Conservation (phyloP, 2,113 vertebrate species). For the Antennarius striatus region DNA sequence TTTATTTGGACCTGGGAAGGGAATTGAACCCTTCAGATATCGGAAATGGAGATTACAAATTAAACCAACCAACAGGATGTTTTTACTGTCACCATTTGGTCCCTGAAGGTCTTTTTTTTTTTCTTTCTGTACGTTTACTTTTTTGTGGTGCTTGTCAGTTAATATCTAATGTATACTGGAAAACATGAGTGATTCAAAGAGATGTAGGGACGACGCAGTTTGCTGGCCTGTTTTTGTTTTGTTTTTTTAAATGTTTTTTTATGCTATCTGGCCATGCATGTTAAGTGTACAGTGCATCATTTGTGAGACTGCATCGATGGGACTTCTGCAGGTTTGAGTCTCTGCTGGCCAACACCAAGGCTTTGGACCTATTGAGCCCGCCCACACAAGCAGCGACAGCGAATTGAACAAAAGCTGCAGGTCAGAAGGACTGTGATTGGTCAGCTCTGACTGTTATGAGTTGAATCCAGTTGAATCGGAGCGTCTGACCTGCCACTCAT, state of each 20-base stretch:
- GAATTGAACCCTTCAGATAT: conserved; percentile 33
- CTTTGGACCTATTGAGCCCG: conserved; percentile 52
- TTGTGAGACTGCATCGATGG: conserved; percentile 68
- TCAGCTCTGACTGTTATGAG: conserved; percentile 52
- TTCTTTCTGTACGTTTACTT: conserved; percentile 39
- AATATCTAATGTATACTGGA: conserved; percentile 58
- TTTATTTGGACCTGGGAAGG: conserved; percentile 38
- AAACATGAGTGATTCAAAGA: conserved; percentile 23
- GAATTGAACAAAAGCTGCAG: conserved; percentile 32
- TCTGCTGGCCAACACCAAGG: conserved; percentile 42
- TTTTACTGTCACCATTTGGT: conserved; percentile 42
- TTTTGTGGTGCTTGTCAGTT: conserved; percentile 64
- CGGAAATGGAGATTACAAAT: conserved; percentile 33
- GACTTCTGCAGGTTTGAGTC: conserved; percentile 51
- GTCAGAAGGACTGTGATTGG: conserved; percentile 51
- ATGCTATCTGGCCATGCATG: conserved; percentile 76
- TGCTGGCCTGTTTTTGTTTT: conserved; percentile 31
- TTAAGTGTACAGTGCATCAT: conserved; percentile 77
- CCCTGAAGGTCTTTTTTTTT: conserved; percentile 20
- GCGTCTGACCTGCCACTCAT: conserved; percentile 23
- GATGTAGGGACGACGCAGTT: conserved; percentile 36
- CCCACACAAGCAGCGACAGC: conserved; percentile 23
- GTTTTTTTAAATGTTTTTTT: conserved; percentile 33
- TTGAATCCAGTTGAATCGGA: conserved; percentile 28
- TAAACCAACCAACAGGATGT: conserved; percentile 38